Conservation (phyloP, 2,888 invertebrate genomes). For the Trichacis sp. region DNA sequence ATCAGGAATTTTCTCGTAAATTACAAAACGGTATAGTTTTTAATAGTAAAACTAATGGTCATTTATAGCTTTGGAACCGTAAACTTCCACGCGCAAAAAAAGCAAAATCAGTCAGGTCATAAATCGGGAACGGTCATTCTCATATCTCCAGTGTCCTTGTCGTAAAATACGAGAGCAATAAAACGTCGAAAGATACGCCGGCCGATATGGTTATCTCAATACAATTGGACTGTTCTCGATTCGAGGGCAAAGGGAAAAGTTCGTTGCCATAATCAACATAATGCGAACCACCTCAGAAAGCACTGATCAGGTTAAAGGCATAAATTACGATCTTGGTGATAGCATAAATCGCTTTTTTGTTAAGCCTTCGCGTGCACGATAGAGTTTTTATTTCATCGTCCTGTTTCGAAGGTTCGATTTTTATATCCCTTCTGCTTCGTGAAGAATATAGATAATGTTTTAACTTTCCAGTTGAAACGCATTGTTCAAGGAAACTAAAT, state of each 20-base stretch:
- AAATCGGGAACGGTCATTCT: conserved; percentile 21
- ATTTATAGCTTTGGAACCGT: too few species aligned
- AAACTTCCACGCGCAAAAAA: too few species aligned
- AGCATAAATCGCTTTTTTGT: conserved; percentile 2
- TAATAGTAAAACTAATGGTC: too few species aligned
- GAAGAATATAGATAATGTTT: background rate
- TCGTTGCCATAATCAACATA: conserved; percentile 5
- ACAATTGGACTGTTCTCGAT: conserved; percentile 1
- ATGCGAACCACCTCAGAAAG: background rate
- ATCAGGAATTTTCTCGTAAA: too few species aligned
- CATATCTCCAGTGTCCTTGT: conserved; percentile 20
- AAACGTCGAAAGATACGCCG: conserved; percentile 44
- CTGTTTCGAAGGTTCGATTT: background rate
- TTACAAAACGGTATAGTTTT: too few species aligned
- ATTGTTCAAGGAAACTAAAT: conserved; percentile 1
- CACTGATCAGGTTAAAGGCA: conserved; percentile 3
- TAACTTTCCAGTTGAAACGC: background rate
- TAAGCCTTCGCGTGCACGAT: background rate
- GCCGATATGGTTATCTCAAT: conserved; percentile 8
- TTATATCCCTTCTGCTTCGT: background rate
- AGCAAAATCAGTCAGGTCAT: conserved; percentile 14
- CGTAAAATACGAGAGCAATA: conserved; percentile 49
- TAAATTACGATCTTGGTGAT: conserved; percentile 4
- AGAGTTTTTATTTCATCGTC: background rate
- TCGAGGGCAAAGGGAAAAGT: background rate